A percentile compares a stretch with the other conserved stretches of the same genome.
Conservation (phyloP, 2,113 vertebrate species). For the Aleadryas rufinucha region DNA sequence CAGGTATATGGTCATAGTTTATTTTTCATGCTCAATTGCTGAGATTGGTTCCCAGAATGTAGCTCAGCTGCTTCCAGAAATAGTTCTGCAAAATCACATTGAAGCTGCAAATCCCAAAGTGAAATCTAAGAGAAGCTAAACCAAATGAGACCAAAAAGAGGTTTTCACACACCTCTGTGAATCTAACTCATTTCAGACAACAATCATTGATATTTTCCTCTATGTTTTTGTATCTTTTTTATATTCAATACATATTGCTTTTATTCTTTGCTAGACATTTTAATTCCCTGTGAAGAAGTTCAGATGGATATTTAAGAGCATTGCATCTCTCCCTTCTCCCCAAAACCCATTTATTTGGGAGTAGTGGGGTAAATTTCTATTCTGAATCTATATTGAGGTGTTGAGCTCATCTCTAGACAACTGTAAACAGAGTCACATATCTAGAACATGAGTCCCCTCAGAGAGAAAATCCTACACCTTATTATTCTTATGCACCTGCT, state of each 20-base stretch:
- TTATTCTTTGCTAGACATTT: not conserved
- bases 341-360: not conserved
- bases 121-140: not conserved
- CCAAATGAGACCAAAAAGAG: not conserved
- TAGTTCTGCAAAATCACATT: not conserved
- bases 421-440: not conserved
- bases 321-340: not conserved
- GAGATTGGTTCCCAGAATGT: slow-evolving; percentile 1
- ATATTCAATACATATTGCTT: not conserved
- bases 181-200: not conserved
- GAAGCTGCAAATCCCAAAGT: not conserved
- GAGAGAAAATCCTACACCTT: not conserved
- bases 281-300: not conserved
- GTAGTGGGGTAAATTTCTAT: not conserved
- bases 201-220: not conserved
- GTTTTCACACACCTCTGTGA: not conserved
- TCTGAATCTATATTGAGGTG: not conserved
- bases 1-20: not conserved
- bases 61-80: not conserved
- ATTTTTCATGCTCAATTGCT: slow-evolving; percentile 10
- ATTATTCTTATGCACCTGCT: not conserved
- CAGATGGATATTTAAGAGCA: not conserved
- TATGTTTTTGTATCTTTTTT: not conserved
- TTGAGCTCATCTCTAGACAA: not conserved
- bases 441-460: not conserved